phyloP scores from a whole-genome alignment of 2,797 vertebrate species.

The Microtus agrestis region DNA sequence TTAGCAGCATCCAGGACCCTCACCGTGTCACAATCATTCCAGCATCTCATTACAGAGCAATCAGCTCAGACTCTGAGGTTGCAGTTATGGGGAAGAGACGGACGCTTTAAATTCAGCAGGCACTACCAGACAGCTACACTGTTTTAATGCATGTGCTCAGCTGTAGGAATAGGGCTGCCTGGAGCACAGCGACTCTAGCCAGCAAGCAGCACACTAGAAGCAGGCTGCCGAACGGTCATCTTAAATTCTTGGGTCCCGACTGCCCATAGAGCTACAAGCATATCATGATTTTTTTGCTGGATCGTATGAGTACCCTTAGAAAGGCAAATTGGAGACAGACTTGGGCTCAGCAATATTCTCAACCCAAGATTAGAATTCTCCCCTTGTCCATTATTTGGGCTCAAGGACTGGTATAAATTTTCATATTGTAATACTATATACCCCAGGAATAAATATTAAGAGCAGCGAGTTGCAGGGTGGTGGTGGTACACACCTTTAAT shows the following conservation, averaged over 20 bases:
- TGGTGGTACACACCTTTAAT: neutral
- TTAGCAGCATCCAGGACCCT: neutral
- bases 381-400: neutral
- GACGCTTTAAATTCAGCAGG: neutral
- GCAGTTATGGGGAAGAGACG: neutral
- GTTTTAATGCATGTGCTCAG: neutral
- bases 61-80: neutral
- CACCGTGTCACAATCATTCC: neutral
- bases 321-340: neutral
- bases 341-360: neutral
- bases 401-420: conserved; percentile 6
- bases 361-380: conserved; percentile 1
- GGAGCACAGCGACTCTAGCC: neutral
- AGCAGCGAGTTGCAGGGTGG: neutral
- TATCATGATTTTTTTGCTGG: neutral
- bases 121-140: too few species aligned
- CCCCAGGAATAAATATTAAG: neutral
- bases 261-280: neutral
- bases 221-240: neutral
- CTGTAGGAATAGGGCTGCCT: neutral
- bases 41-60: neutral
- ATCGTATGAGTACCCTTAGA: neutral
- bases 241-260: neutral
- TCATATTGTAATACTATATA: neutral
- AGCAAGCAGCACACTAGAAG: neutral